Percentiles rank a stretch among this genome's conserved stretches.
Conservation (phyloP, 2,113 vertebrate species). For the Barbus barbus region DNA sequence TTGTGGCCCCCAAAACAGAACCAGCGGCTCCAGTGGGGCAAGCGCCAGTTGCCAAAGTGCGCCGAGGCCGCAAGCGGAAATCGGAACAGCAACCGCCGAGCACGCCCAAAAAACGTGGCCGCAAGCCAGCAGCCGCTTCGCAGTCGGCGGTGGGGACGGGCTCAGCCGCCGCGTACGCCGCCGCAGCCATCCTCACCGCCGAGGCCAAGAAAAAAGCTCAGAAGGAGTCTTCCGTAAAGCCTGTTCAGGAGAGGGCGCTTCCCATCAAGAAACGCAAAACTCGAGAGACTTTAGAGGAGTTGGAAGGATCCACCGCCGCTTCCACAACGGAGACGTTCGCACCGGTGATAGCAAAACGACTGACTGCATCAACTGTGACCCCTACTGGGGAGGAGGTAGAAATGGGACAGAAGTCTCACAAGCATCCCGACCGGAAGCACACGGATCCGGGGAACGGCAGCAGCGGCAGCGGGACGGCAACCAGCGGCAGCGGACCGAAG, state of each 20-base stretch:
- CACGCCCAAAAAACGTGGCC: conserved; percentile 86
- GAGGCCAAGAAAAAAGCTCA: conserved; percentile 85
- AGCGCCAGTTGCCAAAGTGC: conserved; percentile 74
- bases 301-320: conserved; percentile 69
- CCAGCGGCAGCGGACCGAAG: conserved; percentile 64
- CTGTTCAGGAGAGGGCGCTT: conserved; percentile 84
- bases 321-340: conserved; percentile 18
- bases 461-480: conserved; percentile 47
- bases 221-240: conserved; percentile 82
- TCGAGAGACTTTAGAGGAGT: conserved; percentile 82
- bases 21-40: conserved; percentile 70
- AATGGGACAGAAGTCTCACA: conserved; percentile 80
- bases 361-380: conserved; percentile 42
- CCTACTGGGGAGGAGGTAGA: conserved; percentile 64
- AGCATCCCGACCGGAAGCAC: conserved; percentile 83
- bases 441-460: conserved; percentile 68
- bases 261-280: conserved; percentile 95
- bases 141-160: conserved; percentile 50
- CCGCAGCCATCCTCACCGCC: conserved; percentile 67
- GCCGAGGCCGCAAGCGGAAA: conserved; percentile 87
- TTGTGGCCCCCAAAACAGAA: conserved; percentile 73
- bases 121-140: conserved; percentile 78
- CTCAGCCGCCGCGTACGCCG: conserved; percentile 61
- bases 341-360: neutral
- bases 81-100: conserved; percentile 77